Conservation (phyloP, 2,113 vertebrate genomes). For the Arenaria interpres region DNA sequence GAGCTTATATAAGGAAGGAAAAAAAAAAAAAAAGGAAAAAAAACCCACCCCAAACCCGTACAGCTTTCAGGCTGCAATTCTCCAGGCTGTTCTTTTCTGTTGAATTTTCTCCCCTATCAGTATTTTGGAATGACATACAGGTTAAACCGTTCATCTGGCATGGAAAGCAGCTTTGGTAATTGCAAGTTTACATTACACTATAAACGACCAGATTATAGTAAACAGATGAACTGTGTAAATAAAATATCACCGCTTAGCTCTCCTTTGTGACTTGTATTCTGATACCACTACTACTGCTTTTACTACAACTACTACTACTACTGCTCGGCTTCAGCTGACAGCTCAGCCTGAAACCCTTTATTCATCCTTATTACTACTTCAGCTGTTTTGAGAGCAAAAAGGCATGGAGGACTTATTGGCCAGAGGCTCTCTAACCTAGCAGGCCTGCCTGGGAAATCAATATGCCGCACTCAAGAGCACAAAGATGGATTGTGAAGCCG, state of each 20-base stretch:
- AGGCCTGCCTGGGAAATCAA: slow-evolving; percentile 74
- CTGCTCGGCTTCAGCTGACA: slow-evolving; percentile 74
- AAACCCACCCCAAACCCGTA: neutral
- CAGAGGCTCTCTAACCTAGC: slow-evolving; percentile 63
- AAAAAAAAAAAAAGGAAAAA: neutral
- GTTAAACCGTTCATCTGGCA: slow-evolving; percentile 33
- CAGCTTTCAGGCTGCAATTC: neutral
- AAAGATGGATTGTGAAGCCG: slow-evolving; percentile 69
- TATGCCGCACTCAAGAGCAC: slow-evolving; percentile 57
- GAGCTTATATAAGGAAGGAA: slow-evolving; percentile 26
- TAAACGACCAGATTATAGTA: slow-evolving; percentile 22
- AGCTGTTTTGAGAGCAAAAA: slow-evolving; percentile 71
- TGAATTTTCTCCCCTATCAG: slow-evolving; percentile 14
- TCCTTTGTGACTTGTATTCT: slow-evolving; percentile 66
- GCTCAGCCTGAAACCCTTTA: slow-evolving; percentile 77
- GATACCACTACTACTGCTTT: slow-evolving; percentile 77
- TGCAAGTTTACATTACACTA: slow-evolving; percentile 15
- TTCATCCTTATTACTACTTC: slow-evolving; percentile 83
- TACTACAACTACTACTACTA: slow-evolving; percentile 36
- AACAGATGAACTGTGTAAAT: slow-evolving; percentile 51
- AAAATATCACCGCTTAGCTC: slow-evolving; percentile 56
- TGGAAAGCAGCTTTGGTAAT: slow-evolving; percentile 30
- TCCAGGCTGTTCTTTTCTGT: neutral
- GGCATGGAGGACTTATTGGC: slow-evolving; percentile 79
- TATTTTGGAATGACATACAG: slow-evolving; percentile 37